phyloP scores from a whole-genome alignment of 2,888 invertebrate species.

The Shargacucullia verbasci region DNA sequence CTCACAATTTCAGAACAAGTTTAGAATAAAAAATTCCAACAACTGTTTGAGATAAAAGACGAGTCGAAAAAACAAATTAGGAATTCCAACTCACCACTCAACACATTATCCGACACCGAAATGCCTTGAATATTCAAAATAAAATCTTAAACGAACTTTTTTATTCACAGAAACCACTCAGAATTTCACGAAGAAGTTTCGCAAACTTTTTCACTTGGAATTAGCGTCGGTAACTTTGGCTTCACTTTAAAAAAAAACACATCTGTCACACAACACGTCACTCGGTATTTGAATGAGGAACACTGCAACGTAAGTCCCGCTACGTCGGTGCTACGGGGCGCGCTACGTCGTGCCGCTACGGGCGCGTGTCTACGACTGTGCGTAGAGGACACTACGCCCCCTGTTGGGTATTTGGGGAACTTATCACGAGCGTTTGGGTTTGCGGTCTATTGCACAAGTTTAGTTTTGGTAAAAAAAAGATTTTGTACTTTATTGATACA shows the following conservation, averaged over 20 bases:
- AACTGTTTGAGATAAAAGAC: slow-evolving; percentile 22
- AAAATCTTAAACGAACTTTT: slow-evolving; percentile 45
- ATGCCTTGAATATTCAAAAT: slow-evolving; percentile 41
- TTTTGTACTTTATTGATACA: slow-evolving; percentile 54
- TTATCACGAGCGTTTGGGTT: slow-evolving; percentile 51
- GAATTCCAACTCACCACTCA: slow-evolving; percentile 51
- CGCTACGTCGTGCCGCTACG: slow-evolving; percentile 61
- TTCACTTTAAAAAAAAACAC: slow-evolving; percentile 52
- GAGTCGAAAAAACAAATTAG: slow-evolving; percentile 30
- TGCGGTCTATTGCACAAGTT: slow-evolving; percentile 60
- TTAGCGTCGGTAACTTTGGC: slow-evolving; percentile 35
- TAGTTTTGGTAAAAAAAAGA: slow-evolving; percentile 33
- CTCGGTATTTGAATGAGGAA: slow-evolving; percentile 36
- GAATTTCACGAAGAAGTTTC: slow-evolving; percentile 45
- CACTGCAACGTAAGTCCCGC: slow-evolving; percentile 42
- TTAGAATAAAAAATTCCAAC: slow-evolving; percentile 2
- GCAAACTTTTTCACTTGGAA: slow-evolving; percentile 44
- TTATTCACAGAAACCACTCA: slow-evolving; percentile 50
- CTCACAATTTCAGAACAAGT: slow-evolving; percentile 16
- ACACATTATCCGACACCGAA: slow-evolving; percentile 50
- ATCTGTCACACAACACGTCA: slow-evolving; percentile 52
- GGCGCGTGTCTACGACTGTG: slow-evolving; percentile 64
- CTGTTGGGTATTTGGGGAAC: slow-evolving; percentile 57
- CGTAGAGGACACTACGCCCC: slow-evolving; percentile 61
- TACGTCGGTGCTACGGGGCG: slow-evolving; percentile 42